Conservation (phyloP, 2,113 vertebrate species). For the Bos javanicus region DNA sequence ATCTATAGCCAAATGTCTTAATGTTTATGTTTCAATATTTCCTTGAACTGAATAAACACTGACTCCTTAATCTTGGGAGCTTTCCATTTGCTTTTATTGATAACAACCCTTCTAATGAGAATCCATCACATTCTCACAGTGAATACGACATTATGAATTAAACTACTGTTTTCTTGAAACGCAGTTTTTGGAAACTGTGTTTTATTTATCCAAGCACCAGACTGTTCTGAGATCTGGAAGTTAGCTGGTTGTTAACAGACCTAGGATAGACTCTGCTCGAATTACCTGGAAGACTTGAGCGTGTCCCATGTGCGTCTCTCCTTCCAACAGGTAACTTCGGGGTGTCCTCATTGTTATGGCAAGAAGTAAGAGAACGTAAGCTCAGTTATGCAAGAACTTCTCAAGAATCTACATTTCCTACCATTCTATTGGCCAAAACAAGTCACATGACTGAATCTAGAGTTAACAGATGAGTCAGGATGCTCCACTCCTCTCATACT, state of each 20-base stretch:
- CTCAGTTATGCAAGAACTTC: neutral
- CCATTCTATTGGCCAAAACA: neutral
- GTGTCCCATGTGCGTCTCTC: neutral
- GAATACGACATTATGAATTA: neutral
- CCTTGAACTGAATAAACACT: neutral
- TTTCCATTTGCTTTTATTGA: neutral
- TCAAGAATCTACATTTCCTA: neutral
- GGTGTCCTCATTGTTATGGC: neutral
- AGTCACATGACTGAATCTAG: neutral
- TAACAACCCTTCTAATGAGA: neutral
- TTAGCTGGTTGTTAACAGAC: neutral
- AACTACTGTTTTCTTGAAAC: neutral
- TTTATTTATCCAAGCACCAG: neutral
- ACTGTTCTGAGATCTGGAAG: neutral
- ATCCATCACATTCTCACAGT: neutral
- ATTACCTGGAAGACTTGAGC: neutral
- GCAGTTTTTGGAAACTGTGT: neutral
- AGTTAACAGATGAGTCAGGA: neutral
- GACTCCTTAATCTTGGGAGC: neutral
- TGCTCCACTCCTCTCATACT: neutral
- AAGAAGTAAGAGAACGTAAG: neutral
- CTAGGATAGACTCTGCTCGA: neutral
- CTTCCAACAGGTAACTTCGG: neutral
- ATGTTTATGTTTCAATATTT: neutral
- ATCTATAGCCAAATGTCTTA: neutral